phyloP scores from a whole-genome alignment of 2,888 invertebrate species.

The Zygogramma bicolorata region DNA sequence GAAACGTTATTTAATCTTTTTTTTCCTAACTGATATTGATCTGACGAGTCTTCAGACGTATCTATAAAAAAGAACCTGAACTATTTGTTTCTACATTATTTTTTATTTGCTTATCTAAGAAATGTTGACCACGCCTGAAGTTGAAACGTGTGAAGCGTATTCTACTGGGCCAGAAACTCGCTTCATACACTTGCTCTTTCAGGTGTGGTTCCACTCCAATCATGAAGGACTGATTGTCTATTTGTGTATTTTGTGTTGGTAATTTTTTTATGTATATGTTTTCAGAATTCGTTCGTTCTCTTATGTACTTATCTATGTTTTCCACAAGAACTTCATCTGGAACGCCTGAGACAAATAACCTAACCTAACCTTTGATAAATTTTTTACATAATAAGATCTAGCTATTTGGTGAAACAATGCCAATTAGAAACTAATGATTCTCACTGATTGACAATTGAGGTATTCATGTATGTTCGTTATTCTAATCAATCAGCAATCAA shows the following conservation, averaged over 20 bases:
- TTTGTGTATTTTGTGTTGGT: neutral
- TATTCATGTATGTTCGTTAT: no score
- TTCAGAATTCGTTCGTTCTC: neutral
- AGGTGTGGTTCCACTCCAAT: conserved; percentile 9
- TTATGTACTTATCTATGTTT: no score
- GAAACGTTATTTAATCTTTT: conserved; percentile 2
- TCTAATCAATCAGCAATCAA: no score
- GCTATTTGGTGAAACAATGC: no score
- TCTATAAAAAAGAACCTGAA: conserved; percentile 7
- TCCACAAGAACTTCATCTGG: no score
- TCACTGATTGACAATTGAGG: no score
- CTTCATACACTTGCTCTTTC: conserved; percentile 5
- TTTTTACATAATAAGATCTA: no score
- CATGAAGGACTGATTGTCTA: no score
- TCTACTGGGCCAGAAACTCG: conserved; percentile 4
- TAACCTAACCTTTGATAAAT: no score
- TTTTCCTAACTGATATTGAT: conserved; percentile 1
- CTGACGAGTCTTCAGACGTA: neutral
- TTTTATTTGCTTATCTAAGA: conserved; percentile 5
- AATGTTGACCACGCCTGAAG: neutral
- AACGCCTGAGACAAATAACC: no score
- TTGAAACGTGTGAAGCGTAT: conserved; percentile 8
- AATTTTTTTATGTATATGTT: neutral
- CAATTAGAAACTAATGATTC: no score
- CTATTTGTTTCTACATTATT: neutral